These are phyloP conservation scores for Thamnaconus septentrionalis DNA, from an alignment of 2,113 vertebrate species.

Conservation along the genomic window DNA sequence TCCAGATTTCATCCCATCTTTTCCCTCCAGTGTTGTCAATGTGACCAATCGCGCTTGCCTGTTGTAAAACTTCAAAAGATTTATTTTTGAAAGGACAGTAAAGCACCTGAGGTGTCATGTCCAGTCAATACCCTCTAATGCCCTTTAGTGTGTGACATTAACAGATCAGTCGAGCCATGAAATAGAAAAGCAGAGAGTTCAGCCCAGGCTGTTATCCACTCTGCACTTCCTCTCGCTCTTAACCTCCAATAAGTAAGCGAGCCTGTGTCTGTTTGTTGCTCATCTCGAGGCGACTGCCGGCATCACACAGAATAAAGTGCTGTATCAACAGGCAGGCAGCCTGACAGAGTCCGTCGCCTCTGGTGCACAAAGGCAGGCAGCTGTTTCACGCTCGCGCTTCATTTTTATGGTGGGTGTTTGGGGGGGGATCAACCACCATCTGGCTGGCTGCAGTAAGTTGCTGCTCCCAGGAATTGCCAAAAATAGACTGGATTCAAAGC, in stretches of 20 bases:
- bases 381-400: conserved; percentile 40
- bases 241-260: conserved; percentile 26
- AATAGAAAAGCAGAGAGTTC: conserved; percentile 32
- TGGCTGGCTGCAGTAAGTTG: conserved; percentile 31
- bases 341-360: conserved; percentile 13
- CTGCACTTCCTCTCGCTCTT: conserved; percentile 11
- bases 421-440: conserved; percentile 28
- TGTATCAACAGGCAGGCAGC: conserved; percentile 25
- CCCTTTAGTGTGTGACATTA: conserved; percentile 48
- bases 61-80: conserved; percentile 26
- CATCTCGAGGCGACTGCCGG: conserved; percentile 16
- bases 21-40: conserved; percentile 4
- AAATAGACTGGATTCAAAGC: conserved; percentile 19
- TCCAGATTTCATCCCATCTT: neutral
- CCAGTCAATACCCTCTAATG: conserved; percentile 49
- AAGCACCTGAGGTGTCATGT: conserved; percentile 37
- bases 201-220: conserved; percentile 33
- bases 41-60: conserved; percentile 19
- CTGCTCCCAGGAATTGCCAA: conserved; percentile 4
- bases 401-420: conserved; percentile 6
- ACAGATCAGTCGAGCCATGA: conserved; percentile 51
- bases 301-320: conserved; percentile 35
- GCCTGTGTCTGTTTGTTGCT: conserved; percentile 5
- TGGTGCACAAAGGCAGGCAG: conserved; percentile 31
- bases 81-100: conserved; percentile 14